Evolutionary conservation across 2,888 invertebrate species (phyloP).

Genomic region (Tenthredo livida): DNA sequence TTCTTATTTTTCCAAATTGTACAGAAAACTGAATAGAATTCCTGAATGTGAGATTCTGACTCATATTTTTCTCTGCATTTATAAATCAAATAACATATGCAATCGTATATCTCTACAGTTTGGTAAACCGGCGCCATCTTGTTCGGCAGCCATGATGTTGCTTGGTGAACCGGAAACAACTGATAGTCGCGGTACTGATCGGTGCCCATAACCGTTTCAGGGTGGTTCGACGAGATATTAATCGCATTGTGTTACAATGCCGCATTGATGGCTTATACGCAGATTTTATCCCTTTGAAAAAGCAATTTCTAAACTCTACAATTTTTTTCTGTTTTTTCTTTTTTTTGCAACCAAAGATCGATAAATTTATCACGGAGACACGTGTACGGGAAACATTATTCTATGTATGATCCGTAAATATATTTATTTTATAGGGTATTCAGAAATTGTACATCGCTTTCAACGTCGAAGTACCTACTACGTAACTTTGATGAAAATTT

Average conservation of each 20-base stretch:
- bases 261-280: conserved; percentile 62
- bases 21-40: background rate
- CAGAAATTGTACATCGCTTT: background rate
- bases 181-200: conserved; percentile 75
- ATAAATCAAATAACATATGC: conserved; percentile 58
- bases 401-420: background rate
- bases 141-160: conserved; percentile 61
- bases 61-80: conserved; percentile 28
- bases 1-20: background rate
- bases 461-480: background rate
- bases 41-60: background rate
- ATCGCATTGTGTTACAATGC: conserved; percentile 67
- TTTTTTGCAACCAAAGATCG: background rate
- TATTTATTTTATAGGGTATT: background rate
- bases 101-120: conserved; percentile 67
- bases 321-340: background rate
- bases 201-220: conserved; percentile 71
- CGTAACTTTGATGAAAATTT: background rate
- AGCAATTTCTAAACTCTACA: background rate
- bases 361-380: background rate
- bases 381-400: background rate
- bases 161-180: conserved; percentile 76
- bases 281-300: conserved; percentile 61
- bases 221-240: conserved; percentile 70
- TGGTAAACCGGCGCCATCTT: conserved; percentile 56